Base-by-base conservation (phyloP, 1,140 invertebrate species). In the Anastatus disparis region DNA sequence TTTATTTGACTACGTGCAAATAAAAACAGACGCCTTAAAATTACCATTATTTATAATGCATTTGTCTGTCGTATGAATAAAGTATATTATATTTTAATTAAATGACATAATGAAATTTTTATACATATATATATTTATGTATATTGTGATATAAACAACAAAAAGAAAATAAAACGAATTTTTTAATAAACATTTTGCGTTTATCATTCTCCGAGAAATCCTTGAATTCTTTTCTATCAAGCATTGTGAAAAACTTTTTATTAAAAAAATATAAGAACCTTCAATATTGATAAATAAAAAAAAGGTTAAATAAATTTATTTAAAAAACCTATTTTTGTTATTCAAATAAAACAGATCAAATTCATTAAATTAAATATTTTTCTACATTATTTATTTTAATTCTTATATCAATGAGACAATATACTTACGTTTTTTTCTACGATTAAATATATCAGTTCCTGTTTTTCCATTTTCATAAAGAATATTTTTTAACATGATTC, bases 141-240 rank as follows among this genome's bases (percentile, higher is more conserved):
- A 63, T 48, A 63, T 63, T 63, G 59, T 63, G 44, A 63, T 63
- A 52, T 22, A 64, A 52, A 40, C 40, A 52, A 40, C 17, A 17
- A 52, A 31, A 12, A 50, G 17, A 63, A 50, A 52, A 3, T 3
- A 35, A 63, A n/a, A 27, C 27, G 52, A 44, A 15, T 55, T 55
- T 55, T 55, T 35, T 35, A 55, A n/a, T 9, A 20, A 15, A 8
- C n/a, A 9, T 7, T 44, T 44, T 44, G 15, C n/a, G n/a, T n/a
- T n/a, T n/a, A n/a, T n/a, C n/a, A n/a, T n/a, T n/a, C n/a, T n/a
- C n/a, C n/a, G n/a, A n/a, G n/a, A n/a, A n/a, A n/a, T n/a, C n/a
- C n/a, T n/a, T n/a, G n/a, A n/a, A n/a, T n/a, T n/a, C n/a, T n/a
- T n/a, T n/a, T n/a, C n/a, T n/a, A n/a, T n/a, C n/a, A n/a, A n/a